Evolutionary conservation across 2,888 invertebrate genomes (phyloP), one percentile per base, ranked within the genome.

Genomic region (Lissonota sp.): DNA sequence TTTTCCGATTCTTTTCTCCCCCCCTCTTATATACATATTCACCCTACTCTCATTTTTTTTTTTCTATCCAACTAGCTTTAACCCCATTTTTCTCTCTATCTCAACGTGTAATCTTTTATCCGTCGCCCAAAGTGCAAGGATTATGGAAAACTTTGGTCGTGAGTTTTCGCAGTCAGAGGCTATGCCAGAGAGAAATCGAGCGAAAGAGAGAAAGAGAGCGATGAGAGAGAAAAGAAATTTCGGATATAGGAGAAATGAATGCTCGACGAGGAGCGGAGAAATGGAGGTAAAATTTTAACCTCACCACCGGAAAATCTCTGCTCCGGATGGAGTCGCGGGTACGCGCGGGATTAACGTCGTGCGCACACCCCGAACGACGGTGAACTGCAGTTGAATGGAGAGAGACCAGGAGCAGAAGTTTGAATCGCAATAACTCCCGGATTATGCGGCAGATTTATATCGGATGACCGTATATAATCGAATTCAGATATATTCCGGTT

Each of bases 371-470:
- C 26, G 26, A 26, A 44, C 80, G 60, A 73, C 73, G 60, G 69
- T 70, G 73, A 81, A 77, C 80, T 81, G 80, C 80, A 77, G 73
- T 73, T 81, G 77, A 81, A 81, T 81, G 60, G 80, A 81, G 64
- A 74, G 14, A 53, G 26, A 26, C 26, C 26, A 26, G 49, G 51
- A 53, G 77, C 73, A 70, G 73, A 81, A 81, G 77, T 81, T 81
- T 81, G 80, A 81, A 81, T 81, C 77, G 62, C 76, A 16, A 67
- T 76, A 76, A 77, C 77, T 81, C 70, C 69, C 1, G 69, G 80
- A 81, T 77, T 81, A 81, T 81, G 63, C 80, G 46, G 72, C 69
- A 81, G 80, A 81, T 81, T 81, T 81, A 81, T 81, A 78, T 81
- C 81, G 70, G 70, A 78, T 55, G 74, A 78, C 77, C 74, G 73